Evolutionary conservation across 2,888 invertebrate genomes (phyloP).

Genomic region (Drosophila siamana): DNA sequence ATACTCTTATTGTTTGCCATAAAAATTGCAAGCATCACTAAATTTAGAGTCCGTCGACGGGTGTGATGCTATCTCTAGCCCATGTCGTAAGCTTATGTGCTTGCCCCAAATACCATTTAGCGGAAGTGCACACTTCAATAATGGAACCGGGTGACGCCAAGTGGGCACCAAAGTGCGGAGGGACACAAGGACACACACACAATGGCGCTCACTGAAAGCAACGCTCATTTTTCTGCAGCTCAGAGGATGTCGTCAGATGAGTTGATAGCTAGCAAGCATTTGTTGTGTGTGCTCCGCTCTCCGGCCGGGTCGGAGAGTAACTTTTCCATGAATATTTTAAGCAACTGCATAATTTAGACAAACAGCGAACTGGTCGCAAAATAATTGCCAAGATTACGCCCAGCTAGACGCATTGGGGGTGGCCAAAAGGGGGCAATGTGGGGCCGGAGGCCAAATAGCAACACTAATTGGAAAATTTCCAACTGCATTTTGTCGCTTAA

Average conservation of each 20-base stretch:
- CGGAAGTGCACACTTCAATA: conserved; percentile 75
- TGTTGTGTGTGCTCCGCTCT: conserved; percentile 32
- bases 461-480: conserved; percentile 68
- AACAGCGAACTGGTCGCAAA: conserved; percentile 32
- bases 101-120: conserved; percentile 78
- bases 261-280: conserved; percentile 35
- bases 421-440: not conserved
- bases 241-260: conserved; percentile 45
- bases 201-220: no score
- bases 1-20: conserved; percentile 45
- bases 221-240: conserved; percentile 42
- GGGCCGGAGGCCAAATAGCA: conserved; percentile 37
- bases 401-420: conserved; percentile 27
- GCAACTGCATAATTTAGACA: conserved; percentile 48
- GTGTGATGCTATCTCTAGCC: conserved; percentile 30
- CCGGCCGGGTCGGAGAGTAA: conserved; percentile 17
- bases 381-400: conserved; percentile 50
- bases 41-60: conserved; percentile 36
- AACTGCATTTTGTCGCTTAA: conserved; percentile 46
- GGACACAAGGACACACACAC: conserved; percentile 9
- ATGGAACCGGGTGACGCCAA: conserved; percentile 57
- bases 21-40: conserved; percentile 65
- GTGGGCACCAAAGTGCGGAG: conserved; percentile 45
- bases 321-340: conserved; percentile 59
- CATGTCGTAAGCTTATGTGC: conserved; percentile 63